Base-by-base conservation (phyloP, 2,797 vertebrate species). In the Cossypha polioptera region DNA sequence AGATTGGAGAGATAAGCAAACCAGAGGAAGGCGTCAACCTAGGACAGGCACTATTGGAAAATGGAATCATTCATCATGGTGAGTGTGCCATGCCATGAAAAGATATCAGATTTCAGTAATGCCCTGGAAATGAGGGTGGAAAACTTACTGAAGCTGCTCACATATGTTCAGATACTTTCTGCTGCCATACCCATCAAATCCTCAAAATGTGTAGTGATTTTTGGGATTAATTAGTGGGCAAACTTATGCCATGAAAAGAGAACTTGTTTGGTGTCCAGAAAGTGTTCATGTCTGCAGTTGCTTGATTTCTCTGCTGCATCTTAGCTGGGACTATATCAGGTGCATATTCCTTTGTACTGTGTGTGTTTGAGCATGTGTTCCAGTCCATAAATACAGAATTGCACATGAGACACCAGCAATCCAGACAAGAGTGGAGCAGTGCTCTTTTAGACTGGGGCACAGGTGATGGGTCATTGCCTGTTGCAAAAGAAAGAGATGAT, bases 21-120 rank as follows among this genome's bases (percentile, higher is more conserved):
- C 98, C 98, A 1, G 99, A 99, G 47, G 99, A 99, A 97, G 99
- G 99, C 11, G 99, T 99, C 92, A 99, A 99, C 97, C 94, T 99
- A 96, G 99, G 99, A 95, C 99, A 99, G 96, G 99, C 99, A 18
- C 96, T 99, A 47, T 71, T 99, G 97, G 99, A 99, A 97, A 99
- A 99, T 8, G 99, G 99, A 79, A 99, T 99, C 88, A 99, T 99
- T 96, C 99, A 99, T 97, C 99, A 99, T 6, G 99, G 99, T 99
- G 97, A 99, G 98, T 96, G 26, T 54, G 72, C 50, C 31, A 12
- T 65, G 51, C 38, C 51, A 45, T 69, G 35, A 65, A 66, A 68
- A 76, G 24, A 35, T 71, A 74, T 4, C 47, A 35, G 13, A n/a
- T 95, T 78, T 82, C 25, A 63, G 40, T 84, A 45, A 45, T 48